These are phyloP conservation scores for Listronotus oregonensis DNA, from an alignment of 1,140 invertebrate species.

Conservation along the genomic window DNA sequence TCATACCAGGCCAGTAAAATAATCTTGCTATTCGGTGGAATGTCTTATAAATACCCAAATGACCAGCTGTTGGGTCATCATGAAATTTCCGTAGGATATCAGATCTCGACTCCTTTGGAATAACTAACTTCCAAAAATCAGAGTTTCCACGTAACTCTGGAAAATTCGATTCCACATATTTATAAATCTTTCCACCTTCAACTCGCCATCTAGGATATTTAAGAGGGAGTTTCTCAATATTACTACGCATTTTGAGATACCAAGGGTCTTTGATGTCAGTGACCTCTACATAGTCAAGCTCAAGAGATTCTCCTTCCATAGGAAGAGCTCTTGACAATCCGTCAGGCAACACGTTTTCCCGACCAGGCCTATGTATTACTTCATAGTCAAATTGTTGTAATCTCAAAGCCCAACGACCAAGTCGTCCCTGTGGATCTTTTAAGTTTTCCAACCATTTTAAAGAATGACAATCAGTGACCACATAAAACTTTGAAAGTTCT, in stretches of 20 bases:
- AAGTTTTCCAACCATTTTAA: constrained; percentile 57
- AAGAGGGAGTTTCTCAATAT: constrained; percentile 19
- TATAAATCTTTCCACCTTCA: constrained; percentile 19
- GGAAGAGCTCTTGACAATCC: neutral
- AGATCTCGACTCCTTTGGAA: constrained; percentile 20
- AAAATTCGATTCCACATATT: constrained; percentile 17
- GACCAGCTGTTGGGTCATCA: constrained; percentile 27
- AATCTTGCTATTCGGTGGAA: constrained; percentile 14
- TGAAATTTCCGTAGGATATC: constrained; percentile 20
- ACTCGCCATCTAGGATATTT: constrained; percentile 28
- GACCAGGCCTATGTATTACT: constrained; percentile 54
- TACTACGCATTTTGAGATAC: constrained; percentile 20
- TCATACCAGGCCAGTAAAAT: constrained; percentile 49
- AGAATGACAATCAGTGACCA: constrained; percentile 58
- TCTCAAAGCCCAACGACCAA: constrained; percentile 56
- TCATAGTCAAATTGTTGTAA: constrained; percentile 55
- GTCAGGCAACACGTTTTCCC: constrained; percentile 15
- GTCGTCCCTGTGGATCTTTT: constrained; percentile 53
- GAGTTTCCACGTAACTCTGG: neutral
- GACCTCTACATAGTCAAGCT: too few species aligned
- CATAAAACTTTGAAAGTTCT: constrained; percentile 54
- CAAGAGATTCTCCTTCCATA: neutral
- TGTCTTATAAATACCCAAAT: constrained; percentile 47
- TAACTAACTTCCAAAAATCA: constrained; percentile 34
- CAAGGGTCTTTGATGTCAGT: constrained; percentile 5